Percentiles rank a stretch among this genome's conserved stretches.
These are phyloP conservation scores for Pseudochirops corinnae DNA, from an alignment of 2,797 vertebrate genomes.

Conservation along the genomic window DNA sequence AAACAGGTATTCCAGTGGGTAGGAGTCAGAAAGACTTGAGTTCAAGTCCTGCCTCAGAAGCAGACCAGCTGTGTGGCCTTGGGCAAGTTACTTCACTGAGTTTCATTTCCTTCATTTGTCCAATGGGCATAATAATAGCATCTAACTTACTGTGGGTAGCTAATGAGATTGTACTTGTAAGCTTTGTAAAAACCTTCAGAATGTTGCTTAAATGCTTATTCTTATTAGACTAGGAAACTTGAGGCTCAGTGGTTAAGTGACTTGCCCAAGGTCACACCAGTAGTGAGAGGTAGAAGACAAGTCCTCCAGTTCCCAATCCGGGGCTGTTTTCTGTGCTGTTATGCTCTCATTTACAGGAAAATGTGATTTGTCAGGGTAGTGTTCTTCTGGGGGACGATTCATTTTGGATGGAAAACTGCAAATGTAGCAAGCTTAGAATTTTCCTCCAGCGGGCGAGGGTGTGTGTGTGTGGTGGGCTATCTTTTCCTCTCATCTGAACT, in stretches of 20 bases:
- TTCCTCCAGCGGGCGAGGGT: not conserved
- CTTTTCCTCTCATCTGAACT: not conserved
- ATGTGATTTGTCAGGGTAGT: not conserved
- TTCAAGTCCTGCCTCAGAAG: not conserved
- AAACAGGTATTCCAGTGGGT: not conserved
- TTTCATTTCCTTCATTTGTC: not conserved
- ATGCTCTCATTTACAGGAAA: not conserved
- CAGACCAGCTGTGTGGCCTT: not conserved
- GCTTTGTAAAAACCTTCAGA: not conserved
- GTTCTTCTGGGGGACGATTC: not conserved
- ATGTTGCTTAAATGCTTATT: not conserved
- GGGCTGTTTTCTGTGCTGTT: not conserved
- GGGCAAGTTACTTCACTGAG: not conserved
- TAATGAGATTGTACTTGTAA: not conserved
- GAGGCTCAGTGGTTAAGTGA: not conserved
- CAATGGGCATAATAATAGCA: not conserved
- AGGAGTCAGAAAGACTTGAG: not conserved
- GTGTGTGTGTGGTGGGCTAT: too few relatives aligned
- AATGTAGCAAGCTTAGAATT: not conserved
- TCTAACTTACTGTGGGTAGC: not conserved
- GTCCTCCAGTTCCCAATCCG: not conserved
- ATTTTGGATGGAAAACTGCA: not conserved
- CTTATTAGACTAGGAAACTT: not conserved
- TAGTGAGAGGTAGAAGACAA: not conserved
- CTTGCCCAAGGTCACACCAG: not conserved